Evolutionary conservation across 2,888 invertebrate species (phyloP), one percentile per base, ranked within the genome.

Genomic region (Calameuta filiformis): DNA sequence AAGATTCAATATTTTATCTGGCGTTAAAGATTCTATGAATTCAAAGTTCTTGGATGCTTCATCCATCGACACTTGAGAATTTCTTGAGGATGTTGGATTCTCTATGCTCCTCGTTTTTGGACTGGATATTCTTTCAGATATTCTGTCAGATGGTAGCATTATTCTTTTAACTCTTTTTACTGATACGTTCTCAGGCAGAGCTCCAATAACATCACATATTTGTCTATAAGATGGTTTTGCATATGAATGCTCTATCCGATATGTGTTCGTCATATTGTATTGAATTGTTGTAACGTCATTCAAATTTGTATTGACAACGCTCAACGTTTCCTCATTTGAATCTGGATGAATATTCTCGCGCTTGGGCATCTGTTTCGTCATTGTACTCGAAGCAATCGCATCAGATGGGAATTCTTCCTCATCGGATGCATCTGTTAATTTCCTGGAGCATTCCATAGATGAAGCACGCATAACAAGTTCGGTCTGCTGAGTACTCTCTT

Each of bases 1-100:
- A 23, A 89, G 82, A 76, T 87, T 87, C n/a, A 90, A 82, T 77
- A 91, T 86, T 75, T 87, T 85, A 75, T 90, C 91, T 0, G 90
- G 89, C 0, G 90, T 86, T 35, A 91, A 37, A 0, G 89, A 84
- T 75, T 90, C 87, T 12, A 87, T 31, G 73, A 79, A 77, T 23
- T 56, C 56, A 56, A 56, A 56, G 23, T 15, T 56, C 9, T 23
- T 56, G 15, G 34, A 30, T 4, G 31, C 40, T 68, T 75, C 33
- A n/a, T 75, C 37, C n/a, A 68, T 37, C 23, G 12, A 69, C 15
- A 23, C 30, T 34, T 68, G 68, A 35, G 35, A 31, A 75, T 68
- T 33, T 69, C n/a, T 33, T 68, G 68, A 30, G 34, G 75, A 12
- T 23, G 75, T 40, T 33, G 75, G 73, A 56, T 73, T 68, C 37